phyloP scores from a whole-genome alignment of 2,797 vertebrate species.

The Leuciscus waleckii region DNA sequence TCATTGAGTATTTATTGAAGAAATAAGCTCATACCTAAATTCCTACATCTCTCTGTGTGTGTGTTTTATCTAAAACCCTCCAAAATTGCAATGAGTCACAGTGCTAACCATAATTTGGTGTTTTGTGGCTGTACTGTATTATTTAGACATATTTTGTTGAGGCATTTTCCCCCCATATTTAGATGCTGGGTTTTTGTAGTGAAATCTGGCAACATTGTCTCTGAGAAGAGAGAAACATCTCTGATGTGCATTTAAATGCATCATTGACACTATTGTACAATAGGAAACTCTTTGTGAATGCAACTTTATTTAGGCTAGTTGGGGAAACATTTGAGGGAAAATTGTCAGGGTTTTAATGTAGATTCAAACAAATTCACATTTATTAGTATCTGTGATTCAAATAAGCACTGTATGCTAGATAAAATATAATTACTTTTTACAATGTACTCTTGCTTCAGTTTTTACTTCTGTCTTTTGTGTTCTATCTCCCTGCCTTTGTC shows the following conservation, averaged over 20 bases:
- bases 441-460: neutral
- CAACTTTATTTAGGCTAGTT: neutral
- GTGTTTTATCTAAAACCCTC: neutral
- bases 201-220: neutral
- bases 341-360: neutral
- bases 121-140: neutral
- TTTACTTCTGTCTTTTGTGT: slow-evolving; percentile 61
- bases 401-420: neutral
- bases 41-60: neutral
- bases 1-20: neutral
- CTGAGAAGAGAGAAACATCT: neutral
- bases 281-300: neutral
- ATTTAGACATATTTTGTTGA: neutral
- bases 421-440: slow-evolving; percentile 9
- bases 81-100: neutral
- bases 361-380: neutral
- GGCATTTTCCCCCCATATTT: neutral
- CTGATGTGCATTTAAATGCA: neutral
- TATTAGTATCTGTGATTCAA: neutral
- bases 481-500: slow-evolving; percentile 11
- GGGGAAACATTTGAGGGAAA: neutral
- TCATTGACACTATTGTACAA: neutral
- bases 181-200: too few relatives aligned
- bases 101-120: neutral
- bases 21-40: neutral